Percentiles rank a stretch among this genome's conserved stretches.
Conservation (phyloP, 2,797 vertebrate species). For the Heteromormyrus szaboi region DNA sequence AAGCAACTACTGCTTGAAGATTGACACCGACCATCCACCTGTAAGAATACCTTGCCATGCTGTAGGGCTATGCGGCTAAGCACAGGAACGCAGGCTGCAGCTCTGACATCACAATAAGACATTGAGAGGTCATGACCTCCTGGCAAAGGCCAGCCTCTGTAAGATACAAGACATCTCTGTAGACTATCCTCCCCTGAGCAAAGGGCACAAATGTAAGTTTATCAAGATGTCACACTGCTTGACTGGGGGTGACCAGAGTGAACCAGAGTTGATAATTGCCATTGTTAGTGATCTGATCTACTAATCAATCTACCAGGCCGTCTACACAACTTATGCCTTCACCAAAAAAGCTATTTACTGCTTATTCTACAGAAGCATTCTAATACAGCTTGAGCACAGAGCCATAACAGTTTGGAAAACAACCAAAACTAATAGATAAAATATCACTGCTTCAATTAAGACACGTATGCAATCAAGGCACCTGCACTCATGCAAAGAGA, state of each 20-base stretch:
- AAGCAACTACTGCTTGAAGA: neutral
- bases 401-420: neutral
- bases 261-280: neutral
- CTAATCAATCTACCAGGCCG: neutral
- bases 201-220: neutral
- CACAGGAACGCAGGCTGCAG: neutral
- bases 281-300: neutral
- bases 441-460: neutral
- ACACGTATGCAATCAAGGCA: neutral
- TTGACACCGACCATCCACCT: neutral
- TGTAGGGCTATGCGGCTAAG: neutral
- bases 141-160: neutral
- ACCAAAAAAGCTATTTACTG: neutral
- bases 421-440: neutral
- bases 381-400: neutral
- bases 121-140: neutral
- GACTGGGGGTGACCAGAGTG: neutral
- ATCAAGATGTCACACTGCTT: neutral
- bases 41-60: neutral
- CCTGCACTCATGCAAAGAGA: neutral
- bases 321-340: neutral
- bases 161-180: neutral
- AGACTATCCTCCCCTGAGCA: neutral
- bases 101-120: neutral
- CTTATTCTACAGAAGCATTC: neutral